Percentiles rank a stretch among this genome's conserved stretches.
phyloP scores from a whole-genome alignment of 2,888 invertebrate genomes.

The Ennomos fuscantarius region DNA sequence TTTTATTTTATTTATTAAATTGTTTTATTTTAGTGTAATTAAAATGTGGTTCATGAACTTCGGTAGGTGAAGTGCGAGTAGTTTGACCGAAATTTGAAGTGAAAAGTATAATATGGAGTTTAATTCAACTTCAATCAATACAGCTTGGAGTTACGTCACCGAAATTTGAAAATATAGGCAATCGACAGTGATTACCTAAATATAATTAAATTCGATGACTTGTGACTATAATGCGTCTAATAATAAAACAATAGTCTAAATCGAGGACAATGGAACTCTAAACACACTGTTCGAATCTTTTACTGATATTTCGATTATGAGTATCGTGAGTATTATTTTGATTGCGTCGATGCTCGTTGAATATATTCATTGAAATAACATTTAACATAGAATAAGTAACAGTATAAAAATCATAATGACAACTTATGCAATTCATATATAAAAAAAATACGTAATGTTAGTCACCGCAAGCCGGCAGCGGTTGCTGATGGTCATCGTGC shows the following conservation, averaged over 20 bases:
- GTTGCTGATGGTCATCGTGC: conserved; percentile 66
- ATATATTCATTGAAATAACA: conserved; percentile 7
- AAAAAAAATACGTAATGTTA: conserved; percentile 1
- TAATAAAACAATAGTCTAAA: conserved; percentile 11
- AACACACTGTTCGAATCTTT: background rate
- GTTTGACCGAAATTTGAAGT: no score
- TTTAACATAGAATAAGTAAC: no score
- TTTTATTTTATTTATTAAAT: no score
- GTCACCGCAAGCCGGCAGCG: conserved; percentile 56
- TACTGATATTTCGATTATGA: background rate
- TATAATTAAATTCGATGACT: background rate
- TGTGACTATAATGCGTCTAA: conserved; percentile 8
- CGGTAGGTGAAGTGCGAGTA: no score
- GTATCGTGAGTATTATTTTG: conserved; percentile 6
- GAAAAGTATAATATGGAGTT: no score
- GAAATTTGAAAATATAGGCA: background rate
- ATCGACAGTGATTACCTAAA: background rate
- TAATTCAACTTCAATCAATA: no score
- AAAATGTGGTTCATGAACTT: no score
- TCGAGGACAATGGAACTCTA: conserved; percentile 15
- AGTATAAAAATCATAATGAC: no score
- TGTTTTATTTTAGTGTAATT: no score
- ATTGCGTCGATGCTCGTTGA: conserved; percentile 3
- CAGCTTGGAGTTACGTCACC: no score
- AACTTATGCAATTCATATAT: no score